Evolutionary conservation across 2,113 vertebrate species (phyloP), one percentile per base, ranked within the genome.

Genomic region (Albula glossodonta): DNA sequence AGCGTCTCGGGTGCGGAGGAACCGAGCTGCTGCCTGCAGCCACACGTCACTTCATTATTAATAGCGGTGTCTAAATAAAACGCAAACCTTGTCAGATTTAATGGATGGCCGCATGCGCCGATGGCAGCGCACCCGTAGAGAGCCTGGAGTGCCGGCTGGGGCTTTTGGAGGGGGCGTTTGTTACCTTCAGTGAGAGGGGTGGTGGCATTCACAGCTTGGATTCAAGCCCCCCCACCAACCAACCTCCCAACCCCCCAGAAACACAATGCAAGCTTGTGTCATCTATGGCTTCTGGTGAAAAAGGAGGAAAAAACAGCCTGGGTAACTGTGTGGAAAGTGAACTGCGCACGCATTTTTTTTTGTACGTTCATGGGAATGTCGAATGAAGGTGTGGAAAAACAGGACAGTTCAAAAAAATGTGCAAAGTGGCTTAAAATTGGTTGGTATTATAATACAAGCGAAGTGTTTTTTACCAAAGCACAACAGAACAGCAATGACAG

Each of bases 41-140:
- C 92, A 91, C 93, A 93, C 93, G 92, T 93, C 92, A 93, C 93
- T 94, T 92, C 92, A 94, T 95, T 95, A 95, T 96, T 95, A 95
- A 95, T 96, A 91, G 90, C 93, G 83, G 53, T 90, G 93, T 91
- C 92, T 87, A 91, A 90, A 91, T 93, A 93, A 95, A 95, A 94
- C 90, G 93, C 94, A 92, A 94, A 94, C 92, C 93, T 93, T 94
- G 93, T 95, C 93, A 90, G 90, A 94, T 95, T 92, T 92, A 93
- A 93, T 85, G 88, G 94, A 93, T 91, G 91, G 92, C 93, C 93
- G 93, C 92, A 81, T 92, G 86, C 87, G 83, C 77, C 4, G 49
- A 84, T 82, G 63, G 70, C 74, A 19, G 82, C 84, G 83, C 86
- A 53, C 25, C 31, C 19, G 22, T 13, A 48, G 53, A 13, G 13